Evolutionary conservation across 1,140 invertebrate species (phyloP), one percentile per base, ranked within the genome.

Genomic region (Ganaspis sp.): DNA sequence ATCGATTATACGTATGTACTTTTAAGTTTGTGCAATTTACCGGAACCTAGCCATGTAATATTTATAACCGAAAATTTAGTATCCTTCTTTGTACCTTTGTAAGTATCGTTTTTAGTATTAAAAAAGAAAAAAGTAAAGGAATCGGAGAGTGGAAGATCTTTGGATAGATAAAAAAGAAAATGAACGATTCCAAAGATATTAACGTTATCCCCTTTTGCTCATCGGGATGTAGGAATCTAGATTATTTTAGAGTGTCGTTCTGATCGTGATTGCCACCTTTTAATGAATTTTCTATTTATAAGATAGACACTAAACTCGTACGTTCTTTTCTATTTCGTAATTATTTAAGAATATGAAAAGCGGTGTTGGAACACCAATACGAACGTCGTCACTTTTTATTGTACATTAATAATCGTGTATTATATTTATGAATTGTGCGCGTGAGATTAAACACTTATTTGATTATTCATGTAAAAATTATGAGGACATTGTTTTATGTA

Each of bases 1-100:
- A 3, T 26, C 58, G 58, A 64, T 64, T 64, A 21, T 54, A 54
- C 53, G 53, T 54, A 26, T 17, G 11, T 54, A 54, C 11, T 54
- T 26, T 58, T 64, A 64, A 64, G 58, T 64, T 64, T 64, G 58
- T 64, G 58, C 58, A 64, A 64, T 64, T 64, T 64, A 64, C 23
- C 58, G 12, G 58, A 64, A 64, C n/a, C 54, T 29, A 64, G 58
- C 58, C 58, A 64, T 29, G 26, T 64, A 64, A 64, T 64, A 34
- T 64, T 64, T 64, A 64, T 64, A 29, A 29, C n/a, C 58, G 58
- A 64, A 11, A 15, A 11, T 64, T 26, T 21, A n/a, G 26, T 0
- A 12, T 29, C 23, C 11, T 29, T 64, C 58, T 64, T 64, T 64
- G 26, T 64, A 64, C 23, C 58, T 64, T 64, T 64, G 58, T 64